Conservation (phyloP, 2,113 vertebrate genomes). For the Ceyx margarethae region DNA sequence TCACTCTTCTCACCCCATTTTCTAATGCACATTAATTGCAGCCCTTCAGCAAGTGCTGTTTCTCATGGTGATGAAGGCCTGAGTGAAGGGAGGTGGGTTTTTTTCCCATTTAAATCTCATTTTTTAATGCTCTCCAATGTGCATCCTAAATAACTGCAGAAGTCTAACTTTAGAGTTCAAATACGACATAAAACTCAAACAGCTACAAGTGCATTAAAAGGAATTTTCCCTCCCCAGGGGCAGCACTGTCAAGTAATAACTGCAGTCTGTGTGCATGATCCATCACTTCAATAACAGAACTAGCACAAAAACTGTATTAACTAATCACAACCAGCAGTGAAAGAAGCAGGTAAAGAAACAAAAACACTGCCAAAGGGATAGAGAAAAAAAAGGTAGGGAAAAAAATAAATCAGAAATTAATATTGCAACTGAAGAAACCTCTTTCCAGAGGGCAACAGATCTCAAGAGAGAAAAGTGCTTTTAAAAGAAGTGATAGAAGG, state of each 20-base stretch:
- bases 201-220: neutral
- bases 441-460: neutral
- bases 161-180: neutral
- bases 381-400: neutral
- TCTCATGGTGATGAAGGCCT: neutral
- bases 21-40: neutral
- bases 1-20: neutral
- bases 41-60: accelerated
- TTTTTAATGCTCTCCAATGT: neutral
- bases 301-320: neutral
- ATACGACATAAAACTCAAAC: neutral
- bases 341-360: neutral
- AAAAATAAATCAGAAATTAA: neutral
- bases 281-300: neutral
- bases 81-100: neutral
- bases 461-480: neutral
- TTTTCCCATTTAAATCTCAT: neutral
- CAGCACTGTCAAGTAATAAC: neutral
- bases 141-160: neutral
- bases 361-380: neutral
- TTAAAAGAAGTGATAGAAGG: neutral
- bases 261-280: neutral
- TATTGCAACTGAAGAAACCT: neutral
- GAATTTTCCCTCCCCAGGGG: neutral
- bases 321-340: neutral